A percentile compares a stretch with the other conserved stretches of the same genome.
Conservation (phyloP, 2,888 invertebrate genomes). For the Amblyjoppa proteus region DNA sequence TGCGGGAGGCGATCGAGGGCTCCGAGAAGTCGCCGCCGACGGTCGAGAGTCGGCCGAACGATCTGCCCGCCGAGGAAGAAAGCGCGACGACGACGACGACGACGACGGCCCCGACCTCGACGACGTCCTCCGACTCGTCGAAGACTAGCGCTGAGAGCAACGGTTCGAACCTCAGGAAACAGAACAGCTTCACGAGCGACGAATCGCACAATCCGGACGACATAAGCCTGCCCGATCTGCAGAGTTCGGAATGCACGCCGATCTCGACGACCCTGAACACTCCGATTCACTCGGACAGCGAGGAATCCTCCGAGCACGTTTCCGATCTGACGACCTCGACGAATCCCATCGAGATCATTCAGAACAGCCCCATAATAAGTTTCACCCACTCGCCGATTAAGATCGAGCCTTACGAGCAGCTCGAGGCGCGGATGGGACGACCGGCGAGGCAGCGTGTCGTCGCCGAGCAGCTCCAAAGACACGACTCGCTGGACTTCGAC, state of each 20-base stretch:
- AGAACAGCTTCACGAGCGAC: constrained; percentile 77
- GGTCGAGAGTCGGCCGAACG: neutral
- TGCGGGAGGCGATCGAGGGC: constrained; percentile 6
- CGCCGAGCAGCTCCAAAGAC: constrained; percentile 56
- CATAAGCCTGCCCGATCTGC: constrained; percentile 82
- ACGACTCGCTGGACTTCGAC: constrained; percentile 76
- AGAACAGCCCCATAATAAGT: constrained; percentile 82
- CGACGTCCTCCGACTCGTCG: constrained; percentile 17
- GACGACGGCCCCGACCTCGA: neutral
- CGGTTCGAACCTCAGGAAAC: constrained; percentile 72
- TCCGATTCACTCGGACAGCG: constrained; percentile 83
- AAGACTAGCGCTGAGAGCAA: constrained; percentile 18
- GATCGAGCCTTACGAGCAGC: constrained; percentile 76
- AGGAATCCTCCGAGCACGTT: constrained; percentile 79
- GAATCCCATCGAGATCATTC: constrained; percentile 82
- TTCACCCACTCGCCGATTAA: constrained; percentile 81
- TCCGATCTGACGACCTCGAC: constrained; percentile 71
- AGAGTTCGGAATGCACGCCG: constrained; percentile 82
- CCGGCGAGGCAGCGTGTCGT: neutral
- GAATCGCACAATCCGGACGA: constrained; percentile 83
- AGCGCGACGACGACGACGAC: neutral
- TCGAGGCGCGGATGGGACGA: constrained; percentile 65
- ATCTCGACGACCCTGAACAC: constrained; percentile 83
- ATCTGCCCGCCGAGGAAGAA: neutral
- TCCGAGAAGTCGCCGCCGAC: constrained; percentile 2